A percentile compares a stretch with the other conserved stretches of the same genome.
Evolutionary conservation across 2,797 vertebrate species (phyloP).

Genomic region (Typhlichthys eigenmanni): DNA sequence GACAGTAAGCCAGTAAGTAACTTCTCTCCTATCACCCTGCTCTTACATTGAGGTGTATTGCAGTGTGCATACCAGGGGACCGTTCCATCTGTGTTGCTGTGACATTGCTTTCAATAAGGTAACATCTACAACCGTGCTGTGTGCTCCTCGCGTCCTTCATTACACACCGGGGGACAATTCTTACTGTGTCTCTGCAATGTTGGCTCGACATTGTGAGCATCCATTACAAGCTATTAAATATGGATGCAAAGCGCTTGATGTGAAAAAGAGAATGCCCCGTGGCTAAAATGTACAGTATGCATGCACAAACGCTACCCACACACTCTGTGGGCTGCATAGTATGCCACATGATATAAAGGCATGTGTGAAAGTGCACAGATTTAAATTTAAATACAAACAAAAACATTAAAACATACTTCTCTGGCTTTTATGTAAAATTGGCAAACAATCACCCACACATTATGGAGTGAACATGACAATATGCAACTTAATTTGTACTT

Average conservation of each 20-base stretch:
- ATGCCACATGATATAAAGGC: not conserved
- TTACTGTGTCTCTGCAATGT: constrained; percentile 30
- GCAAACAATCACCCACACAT: constrained; percentile 9
- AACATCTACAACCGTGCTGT: constrained; percentile 58
- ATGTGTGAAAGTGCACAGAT: not conserved
- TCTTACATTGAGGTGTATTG: constrained; percentile 38
- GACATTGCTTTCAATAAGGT: constrained; percentile 46
- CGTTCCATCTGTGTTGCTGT: constrained; percentile 34
- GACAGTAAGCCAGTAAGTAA: constrained; percentile 38
- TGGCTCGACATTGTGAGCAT: constrained; percentile 63
- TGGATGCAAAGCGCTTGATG: constrained; percentile 62
- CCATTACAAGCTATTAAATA: constrained; percentile 75
- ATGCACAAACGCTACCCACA: constrained; percentile 11
- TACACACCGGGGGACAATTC: constrained; percentile 30
- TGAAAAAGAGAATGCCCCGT: constrained; percentile 59
- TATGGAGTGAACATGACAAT: constrained; percentile 33
- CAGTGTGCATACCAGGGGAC: constrained; percentile 43
- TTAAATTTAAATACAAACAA: constrained; percentile 13
- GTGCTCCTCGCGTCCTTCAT: constrained; percentile 9
- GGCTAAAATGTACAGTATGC: constrained; percentile 36
- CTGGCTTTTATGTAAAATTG: constrained; percentile 17
- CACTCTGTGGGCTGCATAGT: not conserved
- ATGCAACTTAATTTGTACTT: constrained; percentile 43
- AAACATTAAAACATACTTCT: constrained; percentile 14
- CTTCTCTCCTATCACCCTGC: constrained; percentile 26